Evolutionary conservation across 2,797 vertebrate genomes (phyloP).

Genomic region (Bryconaethiops microstoma): DNA sequence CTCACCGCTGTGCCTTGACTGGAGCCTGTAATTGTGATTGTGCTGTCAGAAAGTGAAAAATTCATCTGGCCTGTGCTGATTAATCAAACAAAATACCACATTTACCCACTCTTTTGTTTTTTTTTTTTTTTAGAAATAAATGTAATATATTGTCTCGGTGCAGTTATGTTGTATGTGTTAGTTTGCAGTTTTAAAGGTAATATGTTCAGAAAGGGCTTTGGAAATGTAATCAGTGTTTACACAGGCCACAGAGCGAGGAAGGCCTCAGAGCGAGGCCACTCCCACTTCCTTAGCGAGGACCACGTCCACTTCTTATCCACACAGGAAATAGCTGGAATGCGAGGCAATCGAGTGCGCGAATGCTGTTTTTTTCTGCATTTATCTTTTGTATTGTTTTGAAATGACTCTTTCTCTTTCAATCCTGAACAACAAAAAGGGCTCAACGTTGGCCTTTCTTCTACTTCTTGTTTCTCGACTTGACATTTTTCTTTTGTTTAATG

Average conservation of each 20-base stretch:
- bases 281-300: conserved; percentile 65
- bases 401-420: conserved; percentile 24
- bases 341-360: conserved; percentile 65
- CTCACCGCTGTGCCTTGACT: conserved; percentile 8
- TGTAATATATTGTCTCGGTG: conserved; percentile 61
- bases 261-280: conserved; percentile 56
- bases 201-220: conserved; percentile 61
- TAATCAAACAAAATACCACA: not conserved
- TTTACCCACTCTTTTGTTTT: too few species aligned
- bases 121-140: conserved; percentile 55
- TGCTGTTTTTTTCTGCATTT: conserved; percentile 53
- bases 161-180: conserved; percentile 61
- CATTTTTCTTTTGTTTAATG: conserved; percentile 28
- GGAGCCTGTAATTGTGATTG: not conserved
- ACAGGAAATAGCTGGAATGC: conserved; percentile 72
- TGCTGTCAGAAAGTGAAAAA: not conserved
- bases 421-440: conserved; percentile 14
- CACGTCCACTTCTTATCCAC: conserved; percentile 67
- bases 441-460: not conserved
- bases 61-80: not conserved
- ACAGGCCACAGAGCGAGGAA: conserved; percentile 61
- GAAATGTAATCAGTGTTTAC: conserved; percentile 74
- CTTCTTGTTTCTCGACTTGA: conserved; percentile 1
- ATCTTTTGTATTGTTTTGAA: conserved; percentile 55
- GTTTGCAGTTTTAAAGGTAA: conserved; percentile 54